phyloP scores from a whole-genome alignment of 1,140 invertebrate genomes.

The Cryptotermes secundus region DNA sequence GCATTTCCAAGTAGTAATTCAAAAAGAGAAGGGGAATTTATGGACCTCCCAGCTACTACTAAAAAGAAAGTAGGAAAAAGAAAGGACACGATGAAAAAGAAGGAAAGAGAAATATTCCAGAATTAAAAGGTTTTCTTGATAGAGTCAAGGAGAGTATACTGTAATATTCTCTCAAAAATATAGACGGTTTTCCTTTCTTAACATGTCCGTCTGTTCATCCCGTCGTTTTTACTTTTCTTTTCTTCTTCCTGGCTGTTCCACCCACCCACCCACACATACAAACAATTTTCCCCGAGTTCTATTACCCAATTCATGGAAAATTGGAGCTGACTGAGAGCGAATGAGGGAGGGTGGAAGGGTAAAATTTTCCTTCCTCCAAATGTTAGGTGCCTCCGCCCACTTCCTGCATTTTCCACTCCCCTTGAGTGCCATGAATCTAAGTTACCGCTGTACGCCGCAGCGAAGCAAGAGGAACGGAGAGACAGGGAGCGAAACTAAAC shows the following conservation, averaged over 20 bases:
- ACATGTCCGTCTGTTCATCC: neutral
- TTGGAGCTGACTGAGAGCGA: constrained; percentile 27
- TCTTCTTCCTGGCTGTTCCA: neutral
- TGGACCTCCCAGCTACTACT: neutral
- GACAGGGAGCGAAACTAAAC: neutral
- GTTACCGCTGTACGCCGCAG: neutral
- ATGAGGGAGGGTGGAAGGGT: neutral
- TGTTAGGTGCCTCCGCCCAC: neutral
- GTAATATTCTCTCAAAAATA: neutral
- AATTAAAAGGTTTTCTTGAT: constrained; percentile 29
- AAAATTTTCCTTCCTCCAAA: constrained; percentile 23
- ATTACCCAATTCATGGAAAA: constrained; percentile 34
- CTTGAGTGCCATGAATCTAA: constrained; percentile 30
- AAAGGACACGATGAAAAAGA: neutral
- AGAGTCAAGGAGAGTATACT: neutral
- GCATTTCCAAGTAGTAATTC: neutral
- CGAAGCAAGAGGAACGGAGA: neutral
- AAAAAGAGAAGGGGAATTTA: neutral
- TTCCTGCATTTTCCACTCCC: neutral
- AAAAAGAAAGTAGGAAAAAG: neutral
- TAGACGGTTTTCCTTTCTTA: neutral
- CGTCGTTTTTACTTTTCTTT: neutral
- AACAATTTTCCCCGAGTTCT: constrained; percentile 30
- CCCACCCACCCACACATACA: neutral
- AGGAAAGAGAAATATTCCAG: constrained; percentile 5